These are phyloP conservation scores for Pseudomyrmex cubaensis DNA, from an alignment of 1,140 invertebrate genomes.

Conservation along the genomic window DNA sequence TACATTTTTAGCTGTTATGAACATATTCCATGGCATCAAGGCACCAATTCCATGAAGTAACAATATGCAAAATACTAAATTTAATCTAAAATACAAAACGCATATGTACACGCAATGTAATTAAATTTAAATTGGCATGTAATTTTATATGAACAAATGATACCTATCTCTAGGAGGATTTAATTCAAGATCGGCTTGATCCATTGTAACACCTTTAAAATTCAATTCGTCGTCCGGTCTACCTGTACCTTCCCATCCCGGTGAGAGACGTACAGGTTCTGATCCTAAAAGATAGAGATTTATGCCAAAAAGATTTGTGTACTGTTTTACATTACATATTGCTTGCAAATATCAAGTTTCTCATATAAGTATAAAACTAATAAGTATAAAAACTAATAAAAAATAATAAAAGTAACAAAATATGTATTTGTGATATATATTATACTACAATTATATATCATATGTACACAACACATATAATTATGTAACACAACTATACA, in stretches of 20 bases:
- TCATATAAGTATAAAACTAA: background rate
- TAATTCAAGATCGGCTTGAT: conserved; percentile 89
- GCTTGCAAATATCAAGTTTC: background rate
- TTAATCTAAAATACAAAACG: conserved; percentile 86
- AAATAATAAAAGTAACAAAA: too few relatives aligned
- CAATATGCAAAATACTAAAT: conserved; percentile 95
- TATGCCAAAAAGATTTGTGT: background rate
- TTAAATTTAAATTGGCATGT: background rate
- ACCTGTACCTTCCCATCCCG: conserved; percentile 94
- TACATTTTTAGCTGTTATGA: conserved; percentile 96
- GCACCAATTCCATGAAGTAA: conserved; percentile 98
- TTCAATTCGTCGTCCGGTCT: conserved; percentile 94
- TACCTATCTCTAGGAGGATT: conserved; percentile 91
- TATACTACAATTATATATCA: too few relatives aligned
- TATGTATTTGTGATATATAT: too few relatives aligned
- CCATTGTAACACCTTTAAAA: conserved; percentile 92
- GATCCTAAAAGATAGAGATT: conserved; percentile 68
- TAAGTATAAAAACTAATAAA: too few relatives aligned
- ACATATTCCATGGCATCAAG: conserved; percentile 99
- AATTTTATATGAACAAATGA: conserved; percentile 32
- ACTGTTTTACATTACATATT: background rate
- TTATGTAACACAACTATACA: too few relatives aligned
- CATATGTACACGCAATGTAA: conserved; percentile 9
- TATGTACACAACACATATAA: too few relatives aligned
- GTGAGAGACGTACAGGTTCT: conserved; percentile 93